Evolutionary conservation across 2,888 invertebrate species (phyloP).

Genomic region (Eupithecia exiguata): DNA sequence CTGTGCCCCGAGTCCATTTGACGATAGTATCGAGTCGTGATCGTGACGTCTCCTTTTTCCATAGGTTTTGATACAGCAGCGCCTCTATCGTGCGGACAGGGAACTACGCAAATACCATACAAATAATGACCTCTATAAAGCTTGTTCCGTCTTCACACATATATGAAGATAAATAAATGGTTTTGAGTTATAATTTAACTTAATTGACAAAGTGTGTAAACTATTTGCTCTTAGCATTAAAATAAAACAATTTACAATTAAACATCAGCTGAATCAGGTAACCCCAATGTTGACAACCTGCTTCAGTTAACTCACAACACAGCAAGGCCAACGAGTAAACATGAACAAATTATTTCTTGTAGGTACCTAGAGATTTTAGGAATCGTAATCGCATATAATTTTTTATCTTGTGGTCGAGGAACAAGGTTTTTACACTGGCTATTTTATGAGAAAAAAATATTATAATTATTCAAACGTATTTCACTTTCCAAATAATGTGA

Average conservation of each 20-base stretch:
- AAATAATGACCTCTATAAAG: too few species aligned
- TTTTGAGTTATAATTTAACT: too few species aligned
- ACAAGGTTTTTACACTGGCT: not conserved
- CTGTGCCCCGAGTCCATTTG: too few species aligned
- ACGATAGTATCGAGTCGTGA: too few species aligned
- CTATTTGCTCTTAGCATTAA: not conserved
- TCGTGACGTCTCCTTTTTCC: too few species aligned
- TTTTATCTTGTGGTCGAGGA: not conserved
- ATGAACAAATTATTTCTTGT: not conserved
- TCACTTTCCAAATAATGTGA: not conserved
- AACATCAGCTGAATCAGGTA: not conserved
- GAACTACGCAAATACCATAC: too few species aligned
- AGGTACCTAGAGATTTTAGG: not conserved
- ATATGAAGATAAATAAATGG: too few species aligned
- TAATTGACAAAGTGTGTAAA: not conserved
- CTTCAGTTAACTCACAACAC: not conserved
- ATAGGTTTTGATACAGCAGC: too few species aligned
- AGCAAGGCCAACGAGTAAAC: not conserved
- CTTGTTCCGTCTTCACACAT: too few species aligned
- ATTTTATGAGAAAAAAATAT: not conserved
- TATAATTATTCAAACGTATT: too few species aligned
- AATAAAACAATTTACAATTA: not conserved
- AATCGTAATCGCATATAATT: not conserved
- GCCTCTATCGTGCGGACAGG: too few species aligned
- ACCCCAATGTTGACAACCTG: not conserved